These are phyloP conservation scores for Petrocephalus schoutedeni DNA, from an alignment of 2,797 vertebrate species.

Conservation along the genomic window DNA sequence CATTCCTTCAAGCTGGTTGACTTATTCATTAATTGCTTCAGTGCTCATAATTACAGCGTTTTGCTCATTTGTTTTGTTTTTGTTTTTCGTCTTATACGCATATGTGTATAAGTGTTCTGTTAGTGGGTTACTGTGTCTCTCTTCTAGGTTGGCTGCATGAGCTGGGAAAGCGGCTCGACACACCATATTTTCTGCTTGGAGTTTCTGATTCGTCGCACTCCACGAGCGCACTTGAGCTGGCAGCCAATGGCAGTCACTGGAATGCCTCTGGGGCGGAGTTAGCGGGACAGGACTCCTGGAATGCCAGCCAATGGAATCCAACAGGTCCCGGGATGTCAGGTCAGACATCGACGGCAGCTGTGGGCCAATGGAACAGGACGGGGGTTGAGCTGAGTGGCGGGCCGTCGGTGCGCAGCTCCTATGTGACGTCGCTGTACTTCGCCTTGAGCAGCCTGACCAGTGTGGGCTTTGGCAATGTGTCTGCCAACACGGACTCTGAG, in stretches of 20 bases:
- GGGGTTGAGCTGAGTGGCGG: constrained; percentile 48
- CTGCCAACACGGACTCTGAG: constrained; percentile 64
- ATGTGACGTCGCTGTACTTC: constrained; percentile 66
- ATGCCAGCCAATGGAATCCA: constrained; percentile 54
- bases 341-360: neutral
- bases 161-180: constrained; percentile 59
- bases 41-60: neutral
- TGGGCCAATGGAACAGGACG: constrained; percentile 20
- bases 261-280: constrained; percentile 34
- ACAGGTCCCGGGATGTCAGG: constrained; percentile 37
- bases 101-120: neutral
- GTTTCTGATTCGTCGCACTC: constrained; percentile 34
- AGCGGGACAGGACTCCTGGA: constrained; percentile 45
- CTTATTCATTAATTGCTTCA: neutral
- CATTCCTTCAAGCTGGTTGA: neutral
- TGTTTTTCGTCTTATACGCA: neutral
- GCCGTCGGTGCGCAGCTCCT: constrained; percentile 57
- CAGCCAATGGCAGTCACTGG: constrained; percentile 37
- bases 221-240: constrained; percentile 5
- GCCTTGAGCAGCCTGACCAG: constrained; percentile 66
- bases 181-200: constrained; percentile 49
- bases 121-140: constrained; percentile 14
- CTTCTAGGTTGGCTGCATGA: constrained; percentile 64
- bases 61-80: neutral
- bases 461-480: constrained; percentile 67